Base-by-base conservation (phyloP, 2,113 vertebrate species). In the Muscicapa adusta region DNA sequence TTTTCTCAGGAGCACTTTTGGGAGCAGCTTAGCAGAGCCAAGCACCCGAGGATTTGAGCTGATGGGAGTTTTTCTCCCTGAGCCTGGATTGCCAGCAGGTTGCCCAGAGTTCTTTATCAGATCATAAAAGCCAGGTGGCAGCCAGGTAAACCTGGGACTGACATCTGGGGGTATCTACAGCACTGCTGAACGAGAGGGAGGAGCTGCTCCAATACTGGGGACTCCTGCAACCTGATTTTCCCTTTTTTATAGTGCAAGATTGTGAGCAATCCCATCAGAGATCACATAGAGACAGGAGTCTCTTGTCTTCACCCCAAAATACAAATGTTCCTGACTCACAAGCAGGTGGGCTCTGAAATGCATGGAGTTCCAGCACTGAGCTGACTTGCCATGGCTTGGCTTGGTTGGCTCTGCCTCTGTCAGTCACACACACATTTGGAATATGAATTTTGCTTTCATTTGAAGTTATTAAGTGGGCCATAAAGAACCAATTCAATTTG, bases 151-250 rank as follows among this genome's bases (percentile, higher is more conserved):
- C 11, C 18, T 5, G 24, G 36, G 14, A 33, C 25, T 84, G 73
- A 3, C 61, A 51, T 22, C 61, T 40, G 61, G 71, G 70, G 18
- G 29, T 4, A 9, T 16, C 34, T 33, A 3, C 42, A 68, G 71
- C 12, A 0, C 14, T 68, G 68, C 58, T 61, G 48, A 51, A 18
- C 0, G 0, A 23, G 5, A 29, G 25, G 8, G 22, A 72, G 65
- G 25, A 45, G 66, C 1, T 53, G 43, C 9, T 65, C 40, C 65
- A 75, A 9, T 43, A 20, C 18, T 22, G 48, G 31, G 28, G 40
- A 48, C 71, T 88, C 62, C 74, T 61, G 57, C 2, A 10, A 38
- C 22, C 28, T 66, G 45, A 50, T 73, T 79, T 63, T 15, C 29
- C 13, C 11, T 12, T 79, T 75, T 74, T 67, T 65, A 24, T 61